These are phyloP conservation scores for Tapirus terrestris DNA, from an alignment of 2,113 vertebrate species.

Conservation along the genomic window DNA sequence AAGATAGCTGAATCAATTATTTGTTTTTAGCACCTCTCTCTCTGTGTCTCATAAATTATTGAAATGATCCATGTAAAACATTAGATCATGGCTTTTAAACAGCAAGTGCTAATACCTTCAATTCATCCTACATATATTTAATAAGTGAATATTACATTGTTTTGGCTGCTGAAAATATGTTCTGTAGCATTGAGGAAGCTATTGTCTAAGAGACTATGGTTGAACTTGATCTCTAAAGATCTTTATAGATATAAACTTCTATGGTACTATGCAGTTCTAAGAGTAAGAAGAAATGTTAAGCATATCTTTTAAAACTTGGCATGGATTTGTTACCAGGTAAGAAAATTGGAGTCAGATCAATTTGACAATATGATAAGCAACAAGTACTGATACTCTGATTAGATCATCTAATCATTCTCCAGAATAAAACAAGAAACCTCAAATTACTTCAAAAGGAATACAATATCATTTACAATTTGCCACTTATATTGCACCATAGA, in stretches of 20 bases:
- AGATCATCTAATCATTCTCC: background rate
- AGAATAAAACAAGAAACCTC: conserved; percentile 11
- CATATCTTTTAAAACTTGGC: background rate
- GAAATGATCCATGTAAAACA: background rate
- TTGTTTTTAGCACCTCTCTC: background rate
- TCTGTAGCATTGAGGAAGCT: background rate
- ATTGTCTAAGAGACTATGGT: background rate
- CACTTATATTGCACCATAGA: background rate
- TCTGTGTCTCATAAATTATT: background rate
- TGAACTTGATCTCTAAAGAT: background rate
- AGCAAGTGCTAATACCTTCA: background rate
- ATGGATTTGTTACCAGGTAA: conserved; percentile 20
- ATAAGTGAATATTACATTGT: background rate
- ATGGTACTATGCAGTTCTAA: background rate
- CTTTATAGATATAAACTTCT: background rate
- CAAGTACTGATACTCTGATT: background rate
- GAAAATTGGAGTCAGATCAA: conserved; percentile 29
- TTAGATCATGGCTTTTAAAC: background rate
- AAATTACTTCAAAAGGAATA: background rate
- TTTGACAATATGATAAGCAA: background rate
- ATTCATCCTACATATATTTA: background rate
- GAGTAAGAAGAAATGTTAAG: background rate
- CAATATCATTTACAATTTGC: background rate
- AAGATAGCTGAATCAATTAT: background rate
- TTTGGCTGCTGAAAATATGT: background rate